Conservation (phyloP, 2,888 invertebrate genomes). For the Drosophila kanekoi region DNA sequence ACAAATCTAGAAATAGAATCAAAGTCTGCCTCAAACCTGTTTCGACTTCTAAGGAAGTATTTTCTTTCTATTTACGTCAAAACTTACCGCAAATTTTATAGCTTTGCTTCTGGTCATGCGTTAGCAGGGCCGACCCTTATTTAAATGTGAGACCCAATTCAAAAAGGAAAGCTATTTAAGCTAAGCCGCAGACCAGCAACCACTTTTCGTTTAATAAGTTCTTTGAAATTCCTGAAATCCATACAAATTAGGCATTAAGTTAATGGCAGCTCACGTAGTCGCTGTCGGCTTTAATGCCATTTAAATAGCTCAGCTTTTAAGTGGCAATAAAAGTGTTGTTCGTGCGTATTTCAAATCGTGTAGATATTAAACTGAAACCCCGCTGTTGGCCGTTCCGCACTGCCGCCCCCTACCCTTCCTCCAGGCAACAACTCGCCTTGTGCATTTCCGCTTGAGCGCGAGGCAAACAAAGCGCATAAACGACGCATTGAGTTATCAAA, state of each 20-base stretch:
- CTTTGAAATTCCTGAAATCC: constrained; percentile 6
- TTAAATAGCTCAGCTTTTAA: constrained; percentile 54
- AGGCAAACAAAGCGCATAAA: constrained; percentile 72
- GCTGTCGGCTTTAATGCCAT: constrained; percentile 39
- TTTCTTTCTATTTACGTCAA: too few relatives aligned
- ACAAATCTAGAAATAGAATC: neutral
- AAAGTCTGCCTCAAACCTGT: too few relatives aligned
- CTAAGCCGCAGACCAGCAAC: neutral
- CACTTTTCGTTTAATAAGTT: constrained; percentile 18
- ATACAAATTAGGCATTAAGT: constrained; percentile 44
- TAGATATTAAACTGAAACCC: constrained; percentile 28
- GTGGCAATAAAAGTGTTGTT: constrained; percentile 61
- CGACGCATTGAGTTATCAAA: constrained; percentile 69
- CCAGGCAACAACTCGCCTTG: neutral
- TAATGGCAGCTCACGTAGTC: constrained; percentile 47
- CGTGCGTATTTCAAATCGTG: constrained; percentile 50
- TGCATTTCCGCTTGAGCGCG: constrained; percentile 69
- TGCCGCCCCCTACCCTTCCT: neutral
- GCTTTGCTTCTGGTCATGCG: too few relatives aligned
- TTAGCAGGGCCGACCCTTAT: neutral
- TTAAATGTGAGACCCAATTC: neutral
- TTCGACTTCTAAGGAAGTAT: too few relatives aligned
- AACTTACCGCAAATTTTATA: too few relatives aligned
- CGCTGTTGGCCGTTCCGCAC: neutral
- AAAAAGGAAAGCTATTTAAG: neutral